Evolutionary conservation across 1,140 invertebrate species (phyloP), one percentile per base, ranked within the genome.

Genomic region (Brachionus koreanus): DNA sequence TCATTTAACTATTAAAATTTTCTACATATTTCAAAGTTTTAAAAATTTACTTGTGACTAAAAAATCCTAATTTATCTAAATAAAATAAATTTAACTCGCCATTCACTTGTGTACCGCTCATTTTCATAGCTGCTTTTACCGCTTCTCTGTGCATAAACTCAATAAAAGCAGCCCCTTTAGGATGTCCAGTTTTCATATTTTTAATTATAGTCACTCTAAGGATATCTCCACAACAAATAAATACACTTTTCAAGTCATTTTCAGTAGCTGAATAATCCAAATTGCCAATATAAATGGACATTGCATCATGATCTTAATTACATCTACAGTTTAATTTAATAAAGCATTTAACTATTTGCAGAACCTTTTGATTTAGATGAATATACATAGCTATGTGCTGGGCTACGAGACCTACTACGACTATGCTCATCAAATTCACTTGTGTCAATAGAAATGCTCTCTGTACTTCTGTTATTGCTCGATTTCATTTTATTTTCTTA

Each of bases 151-250:
- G 96, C 16, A 94, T 93, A 91, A 99, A 99, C 89, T 99, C 97
- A 86, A 99, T 96, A 86, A 99, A 99, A 0, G 97, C 98, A 92
- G 98, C 99, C n/a, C 96, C 96, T 91, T 99, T 99, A 0, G 97
- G 97, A 89, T 98, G 96, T 0, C 97, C 96, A 89, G 96, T 94
- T 90, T 93, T 98, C 90, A 98, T 98, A 90, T 99, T 98, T 90
- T 95, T 98, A 82, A 98, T 91, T 87, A 99, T 99, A 61, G 97
- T 99, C 79, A 99, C 96, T 87, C 97, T 91, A 89, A 98, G 98
- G 67, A 99, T 95, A 84, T 95, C 96, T 37, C 97, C 97, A 90
- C 97, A 99, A 13, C 96, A 96, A 90, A 98, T 96, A 88, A 99
- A 99, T 90, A 99, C 97, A 85, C 95, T 93, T 86, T 99, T 97